Conservation (phyloP, 2,888 invertebrate species). For the Cantharis nigra region DNA sequence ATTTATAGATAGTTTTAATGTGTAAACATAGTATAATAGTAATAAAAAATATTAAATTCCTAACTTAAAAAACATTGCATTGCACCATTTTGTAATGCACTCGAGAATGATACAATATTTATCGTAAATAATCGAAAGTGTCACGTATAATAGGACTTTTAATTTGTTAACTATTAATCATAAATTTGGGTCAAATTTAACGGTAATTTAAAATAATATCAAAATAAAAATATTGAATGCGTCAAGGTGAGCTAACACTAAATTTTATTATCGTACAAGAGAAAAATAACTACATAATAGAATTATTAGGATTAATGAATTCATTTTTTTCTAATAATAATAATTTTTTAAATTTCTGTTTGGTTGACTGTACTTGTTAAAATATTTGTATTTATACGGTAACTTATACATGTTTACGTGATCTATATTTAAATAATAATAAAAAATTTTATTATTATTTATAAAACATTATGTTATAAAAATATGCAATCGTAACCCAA, state of each 20-base stretch:
- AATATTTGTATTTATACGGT: background rate
- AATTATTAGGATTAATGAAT: background rate
- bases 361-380: background rate
- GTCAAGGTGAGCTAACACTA: constrained; percentile 6
- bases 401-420: background rate
- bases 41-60: background rate
- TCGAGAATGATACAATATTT: background rate
- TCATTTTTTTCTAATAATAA: background rate
- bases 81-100: background rate
- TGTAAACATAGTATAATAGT: background rate
- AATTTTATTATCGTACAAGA: background rate
- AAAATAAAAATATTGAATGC: constrained; percentile 3
- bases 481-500: background rate
- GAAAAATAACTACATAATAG: background rate
- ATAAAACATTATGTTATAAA: background rate
- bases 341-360: background rate
- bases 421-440: background rate
- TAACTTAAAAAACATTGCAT: background rate
- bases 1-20: background rate
- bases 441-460: background rate
- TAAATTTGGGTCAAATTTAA: constrained; percentile 15
- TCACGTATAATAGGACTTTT: background rate
- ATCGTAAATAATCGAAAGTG: background rate
- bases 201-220: constrained; percentile 8
- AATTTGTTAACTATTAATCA: constrained; percentile 1